phyloP scores from a whole-genome alignment of 2,888 invertebrate species.

The Microctonus hyperodae region DNA sequence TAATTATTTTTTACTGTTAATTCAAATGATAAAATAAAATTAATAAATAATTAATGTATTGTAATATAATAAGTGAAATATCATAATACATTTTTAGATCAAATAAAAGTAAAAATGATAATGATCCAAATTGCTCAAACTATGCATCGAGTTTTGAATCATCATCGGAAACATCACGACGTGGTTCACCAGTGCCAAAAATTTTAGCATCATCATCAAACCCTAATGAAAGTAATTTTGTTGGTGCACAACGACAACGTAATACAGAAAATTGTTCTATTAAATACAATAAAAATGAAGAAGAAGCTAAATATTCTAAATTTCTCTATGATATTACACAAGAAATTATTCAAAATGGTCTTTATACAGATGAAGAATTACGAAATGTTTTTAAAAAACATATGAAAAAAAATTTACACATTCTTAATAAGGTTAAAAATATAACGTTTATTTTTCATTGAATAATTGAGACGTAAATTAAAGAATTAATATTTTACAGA shows the following conservation, averaged over 20 bases:
- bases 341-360: conserved; percentile 66
- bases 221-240: not conserved
- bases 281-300: conserved; percentile 23
- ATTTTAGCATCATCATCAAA: not conserved
- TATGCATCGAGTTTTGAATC: conserved; percentile 41
- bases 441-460: not conserved
- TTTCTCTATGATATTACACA: conserved; percentile 66
- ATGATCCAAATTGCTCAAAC: conserved; percentile 15
- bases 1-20: no score
- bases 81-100: conserved; percentile 8
- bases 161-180: conserved; percentile 31
- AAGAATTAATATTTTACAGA: no score
- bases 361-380: conserved; percentile 66
- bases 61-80: not conserved
- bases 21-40: no score
- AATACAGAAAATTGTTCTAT: not conserved
- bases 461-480: no score
- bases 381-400: conserved; percentile 65
- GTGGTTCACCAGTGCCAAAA: conserved; percentile 25
- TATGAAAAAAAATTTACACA: conserved; percentile 63
- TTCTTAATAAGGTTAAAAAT: conserved; percentile 62
- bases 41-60: not conserved
- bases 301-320: conserved; percentile 59
- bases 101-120: conserved; percentile 11
- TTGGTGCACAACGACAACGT: not conserved